phyloP scores from a whole-genome alignment of 2,797 vertebrate species.

The Garrulus glandarius region DNA sequence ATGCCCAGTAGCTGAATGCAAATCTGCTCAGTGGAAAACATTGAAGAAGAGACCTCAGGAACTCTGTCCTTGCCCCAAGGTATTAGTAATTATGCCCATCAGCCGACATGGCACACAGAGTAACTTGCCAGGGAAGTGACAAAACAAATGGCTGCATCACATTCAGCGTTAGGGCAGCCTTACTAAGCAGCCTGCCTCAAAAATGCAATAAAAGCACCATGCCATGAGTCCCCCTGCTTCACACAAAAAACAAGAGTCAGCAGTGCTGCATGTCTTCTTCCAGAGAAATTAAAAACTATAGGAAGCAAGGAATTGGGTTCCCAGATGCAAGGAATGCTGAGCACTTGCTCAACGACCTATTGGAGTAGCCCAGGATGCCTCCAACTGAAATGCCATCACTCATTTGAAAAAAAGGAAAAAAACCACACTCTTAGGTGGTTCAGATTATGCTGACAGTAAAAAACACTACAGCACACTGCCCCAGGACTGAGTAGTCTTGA shows the following conservation, averaged over 20 bases:
- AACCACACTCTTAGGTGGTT: not conserved
- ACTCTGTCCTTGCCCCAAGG: not conserved
- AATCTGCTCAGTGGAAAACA: not conserved
- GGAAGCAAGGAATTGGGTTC: not conserved
- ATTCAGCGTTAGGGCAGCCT: not conserved
- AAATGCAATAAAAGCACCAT: not conserved
- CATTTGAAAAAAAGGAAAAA: not conserved
- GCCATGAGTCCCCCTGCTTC: not conserved
- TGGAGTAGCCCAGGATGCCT: not conserved
- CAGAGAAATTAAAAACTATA: not conserved
- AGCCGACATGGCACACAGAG: not conserved
- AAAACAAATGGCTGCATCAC: not conserved
- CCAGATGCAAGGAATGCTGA: not conserved
- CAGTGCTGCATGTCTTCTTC: rapidly evolving
- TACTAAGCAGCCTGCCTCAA: not conserved
- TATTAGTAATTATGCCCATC: not conserved
- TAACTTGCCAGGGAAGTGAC: not conserved
- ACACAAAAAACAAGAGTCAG: not conserved
- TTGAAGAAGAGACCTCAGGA: not conserved
- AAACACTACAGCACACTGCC: not conserved
- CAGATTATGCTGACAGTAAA: not conserved
- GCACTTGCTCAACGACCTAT: rapidly evolving
- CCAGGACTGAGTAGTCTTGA: not conserved
- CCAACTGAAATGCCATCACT: not conserved
- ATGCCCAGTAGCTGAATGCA: not conserved